Evolutionary conservation across 1,140 invertebrate species (phyloP).

Genomic region (Bathynomus jamesi): DNA sequence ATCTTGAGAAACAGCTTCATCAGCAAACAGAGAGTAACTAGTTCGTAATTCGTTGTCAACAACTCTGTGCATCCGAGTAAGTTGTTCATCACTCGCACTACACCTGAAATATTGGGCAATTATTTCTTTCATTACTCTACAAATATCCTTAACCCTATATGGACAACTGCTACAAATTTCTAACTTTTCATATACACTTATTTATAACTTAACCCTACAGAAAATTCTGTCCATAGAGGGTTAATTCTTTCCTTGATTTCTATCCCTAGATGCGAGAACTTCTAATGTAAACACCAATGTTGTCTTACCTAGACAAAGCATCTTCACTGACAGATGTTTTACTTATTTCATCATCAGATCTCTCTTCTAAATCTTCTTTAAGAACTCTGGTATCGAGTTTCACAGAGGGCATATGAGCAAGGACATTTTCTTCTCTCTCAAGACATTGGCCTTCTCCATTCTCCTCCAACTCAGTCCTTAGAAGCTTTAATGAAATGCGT

Average conservation of each 20-base stretch:
- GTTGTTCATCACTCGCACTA: slow-evolving; percentile 35
- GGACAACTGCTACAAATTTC: no score
- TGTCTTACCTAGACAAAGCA: slow-evolving; percentile 23
- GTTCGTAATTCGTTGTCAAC: slow-evolving; percentile 29
- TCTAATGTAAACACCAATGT: no score
- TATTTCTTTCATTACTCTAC: no score
- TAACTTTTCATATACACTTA: no score
- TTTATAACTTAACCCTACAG: no score
- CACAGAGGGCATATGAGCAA: slow-evolving; percentile 30
- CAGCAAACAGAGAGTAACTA: slow-evolving; percentile 23
- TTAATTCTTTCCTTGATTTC: no score
- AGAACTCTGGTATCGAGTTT: slow-evolving; percentile 22
- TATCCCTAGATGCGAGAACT: no score
- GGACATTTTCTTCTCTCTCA: slow-evolving; percentile 19
- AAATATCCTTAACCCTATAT: no score
- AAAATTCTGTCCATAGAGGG: no score
- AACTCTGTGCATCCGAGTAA: slow-evolving; percentile 26
- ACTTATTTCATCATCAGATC: slow-evolving; percentile 19
- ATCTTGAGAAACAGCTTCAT: slow-evolving; percentile 19
- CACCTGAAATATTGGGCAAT: slow-evolving; percentile 16
- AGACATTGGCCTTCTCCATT: slow-evolving; percentile 17
- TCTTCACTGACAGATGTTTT: slow-evolving; percentile 23
- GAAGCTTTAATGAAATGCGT: no score
- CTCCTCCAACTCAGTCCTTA: slow-evolving; percentile 9
- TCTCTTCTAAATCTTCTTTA: slow-evolving; percentile 8